Evolutionary conservation across 2,888 invertebrate species (phyloP).

Genomic region (Lysandra bellargus): DNA sequence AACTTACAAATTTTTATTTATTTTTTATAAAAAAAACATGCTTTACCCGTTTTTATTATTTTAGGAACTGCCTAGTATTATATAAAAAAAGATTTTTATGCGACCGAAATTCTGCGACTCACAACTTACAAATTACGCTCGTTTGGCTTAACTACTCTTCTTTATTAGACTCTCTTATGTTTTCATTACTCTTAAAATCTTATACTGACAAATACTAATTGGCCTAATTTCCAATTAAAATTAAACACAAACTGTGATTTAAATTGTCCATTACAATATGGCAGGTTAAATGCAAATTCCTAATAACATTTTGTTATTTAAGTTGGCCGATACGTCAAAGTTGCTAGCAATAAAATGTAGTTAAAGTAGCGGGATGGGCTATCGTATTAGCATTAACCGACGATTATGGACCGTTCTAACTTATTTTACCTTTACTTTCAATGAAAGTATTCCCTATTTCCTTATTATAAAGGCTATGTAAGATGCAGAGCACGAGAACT

Average conservation of each 20-base stretch:
- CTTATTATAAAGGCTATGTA: too few species aligned
- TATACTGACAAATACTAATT: too few species aligned
- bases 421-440: too few species aligned
- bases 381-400: constrained; percentile 71
- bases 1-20: background rate
- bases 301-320: constrained; percentile 9
- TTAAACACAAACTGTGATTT: constrained; percentile 2
- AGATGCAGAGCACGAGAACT: constrained; percentile 44
- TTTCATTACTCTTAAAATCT: too few species aligned
- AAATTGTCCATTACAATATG: background rate
- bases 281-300: background rate
- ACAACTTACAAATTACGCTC: too few species aligned
- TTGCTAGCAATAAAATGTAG: constrained; percentile 58
- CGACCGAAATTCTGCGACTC: too few species aligned
- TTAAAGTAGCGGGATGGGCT: constrained; percentile 65
- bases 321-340: constrained; percentile 50
- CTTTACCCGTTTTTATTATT: too few species aligned
- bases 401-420: constrained; percentile 55
- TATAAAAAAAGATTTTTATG: too few species aligned
- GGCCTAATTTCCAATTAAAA: background rate
- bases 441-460: too few species aligned
- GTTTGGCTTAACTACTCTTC: too few species aligned
- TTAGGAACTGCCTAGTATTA: too few species aligned
- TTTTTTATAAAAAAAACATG: background rate
- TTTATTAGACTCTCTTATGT: too few species aligned